Base-by-base conservation (phyloP, 2,888 invertebrate genomes). In the Hirudinaria manillensis region DNA sequence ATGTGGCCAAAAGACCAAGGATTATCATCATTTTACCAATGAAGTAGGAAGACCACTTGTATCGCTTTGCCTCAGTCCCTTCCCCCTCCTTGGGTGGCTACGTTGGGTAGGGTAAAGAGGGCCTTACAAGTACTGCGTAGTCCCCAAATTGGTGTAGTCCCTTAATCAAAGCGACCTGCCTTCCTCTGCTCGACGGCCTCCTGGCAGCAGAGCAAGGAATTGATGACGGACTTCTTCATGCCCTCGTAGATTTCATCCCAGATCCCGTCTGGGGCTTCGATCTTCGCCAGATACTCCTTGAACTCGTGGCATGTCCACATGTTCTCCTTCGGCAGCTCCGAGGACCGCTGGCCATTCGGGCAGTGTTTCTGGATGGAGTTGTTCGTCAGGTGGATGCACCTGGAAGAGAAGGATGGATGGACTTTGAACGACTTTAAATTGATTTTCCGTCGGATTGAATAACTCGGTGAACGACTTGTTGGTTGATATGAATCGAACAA, bases 341-440 rank as follows among this genome's bases (percentile, higher is more conserved):
- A 76, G 2, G 83, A 81, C 32, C 85, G 89, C n/a, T 77, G 84
- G 89, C 83, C 83, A 76, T 84, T 78, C 82, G 19, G 79, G 78
- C 94, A 95, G 84, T 92, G 92, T 81, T 92, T 91, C 85, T 96
- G 96, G 38, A 96, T 91, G 6, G 95, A 93, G 85, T 95, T 92
- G 87, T 96, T 96, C 56, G 94, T 94, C 70, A 96, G 87, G 86
- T 96, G 95, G 66, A 95, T 84, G 10, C 84, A 80, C 76, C 82
- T 82, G 79, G 16, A 77, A 24, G 13, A 4, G 27, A 19, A 19
- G 13, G 29, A 3, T 45, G 1, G 16, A 21, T 67, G 38, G 38
- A 6, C 38, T 38, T 38, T 45, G 16, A 45, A 45, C 16, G 45
- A 1, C 10, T 10, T 10, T 45, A 7, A 45, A n/a, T n/a, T n/a